Evolutionary conservation across 2,888 invertebrate species (phyloP).

Genomic region (Lithophane leautieri): DNA sequence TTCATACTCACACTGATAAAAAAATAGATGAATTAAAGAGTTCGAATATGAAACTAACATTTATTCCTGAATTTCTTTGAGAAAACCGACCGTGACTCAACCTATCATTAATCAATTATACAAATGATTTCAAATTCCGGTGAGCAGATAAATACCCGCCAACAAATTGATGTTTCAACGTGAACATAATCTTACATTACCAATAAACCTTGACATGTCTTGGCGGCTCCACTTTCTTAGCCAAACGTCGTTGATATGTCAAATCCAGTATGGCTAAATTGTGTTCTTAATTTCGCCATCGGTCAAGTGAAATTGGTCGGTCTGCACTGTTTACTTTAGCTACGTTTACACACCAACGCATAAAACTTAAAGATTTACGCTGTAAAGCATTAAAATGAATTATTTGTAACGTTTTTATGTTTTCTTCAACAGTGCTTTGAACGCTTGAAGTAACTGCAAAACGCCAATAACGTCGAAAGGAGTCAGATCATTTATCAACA

Average conservation of each 20-base stretch:
- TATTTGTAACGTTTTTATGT: conserved; percentile 41
- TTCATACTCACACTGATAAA: background rate
- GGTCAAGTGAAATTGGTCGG: conserved; percentile 15
- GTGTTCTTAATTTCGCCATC: conserved; percentile 5
- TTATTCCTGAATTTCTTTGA: conserved; percentile 1
- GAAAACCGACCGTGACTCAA: conserved; percentile 24
- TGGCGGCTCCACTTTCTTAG: conserved; percentile 14
- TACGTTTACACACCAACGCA: conserved; percentile 21
- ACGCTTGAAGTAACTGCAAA: conserved; percentile 38
- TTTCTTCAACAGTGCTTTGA: conserved; percentile 40
- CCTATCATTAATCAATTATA: conserved; percentile 44
- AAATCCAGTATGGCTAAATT: background rate
- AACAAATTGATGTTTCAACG: conserved; percentile 36
- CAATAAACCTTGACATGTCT: conserved; percentile 20
- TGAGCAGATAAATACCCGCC: conserved; percentile 32
- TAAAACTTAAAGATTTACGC: conserved; percentile 50
- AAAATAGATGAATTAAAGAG: conserved; percentile 10
- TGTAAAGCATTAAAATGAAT: conserved; percentile 39
- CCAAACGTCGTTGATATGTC: conserved; percentile 9
- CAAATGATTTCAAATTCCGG: conserved; percentile 37
- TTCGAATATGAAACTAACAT: background rate
- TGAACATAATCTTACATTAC: conserved; percentile 15
- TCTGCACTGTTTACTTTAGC: conserved; percentile 18
- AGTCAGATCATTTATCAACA: conserved; percentile 40
- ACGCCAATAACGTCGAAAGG: conserved; percentile 4